Base-by-base conservation (phyloP, 1,140 invertebrate genomes). In the Ips typographus region DNA sequence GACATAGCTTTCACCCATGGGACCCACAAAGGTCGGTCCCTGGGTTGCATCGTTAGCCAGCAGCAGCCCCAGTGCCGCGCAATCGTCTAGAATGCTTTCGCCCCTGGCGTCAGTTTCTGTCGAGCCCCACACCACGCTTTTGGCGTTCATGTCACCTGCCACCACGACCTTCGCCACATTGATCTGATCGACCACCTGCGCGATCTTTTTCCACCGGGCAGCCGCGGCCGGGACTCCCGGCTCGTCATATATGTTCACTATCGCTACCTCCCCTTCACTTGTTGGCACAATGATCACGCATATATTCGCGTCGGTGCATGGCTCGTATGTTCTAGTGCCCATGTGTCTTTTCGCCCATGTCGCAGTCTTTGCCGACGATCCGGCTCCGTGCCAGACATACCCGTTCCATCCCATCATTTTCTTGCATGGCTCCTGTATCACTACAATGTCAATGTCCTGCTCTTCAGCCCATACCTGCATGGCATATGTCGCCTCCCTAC, bases 1-100 rank as follows among this genome's bases (percentile, higher is more conserved):
- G 3, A 67, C 53, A 4, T 40, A 59, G n/a, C 65, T 67, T 39
- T 47, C 6, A 1, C 65, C 65, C 1, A 39, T 58, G 7, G 42
- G 6, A 7, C 55, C 40, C 1, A 3, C 6, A 42, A 67, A 67
- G 2, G 65, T 67, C 6, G 56, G 4, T 47, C 4, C 4, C 43
- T 47, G 43, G 8, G 4, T 8, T 47, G 4, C 43, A 47, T 47
- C 8, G 8, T 47, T 47, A 4, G 43, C 43, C 43, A 47, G 4
- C 43, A 47, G 43, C 43, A 4, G 8, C 4, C 43, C 43, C 4
- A 47, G 43, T 47, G 43, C 4, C 43, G 4, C 4, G 43, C 43
- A 4, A 4, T 47, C 8, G 4, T 47, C 43, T 8, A 4, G 4
- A 4, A 4, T 47, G 4, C 4, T 47, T 8, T 8, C 43, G n/a